Conservation (phyloP, 2,797 vertebrate species). For the Gephyroberyx darwinii region DNA sequence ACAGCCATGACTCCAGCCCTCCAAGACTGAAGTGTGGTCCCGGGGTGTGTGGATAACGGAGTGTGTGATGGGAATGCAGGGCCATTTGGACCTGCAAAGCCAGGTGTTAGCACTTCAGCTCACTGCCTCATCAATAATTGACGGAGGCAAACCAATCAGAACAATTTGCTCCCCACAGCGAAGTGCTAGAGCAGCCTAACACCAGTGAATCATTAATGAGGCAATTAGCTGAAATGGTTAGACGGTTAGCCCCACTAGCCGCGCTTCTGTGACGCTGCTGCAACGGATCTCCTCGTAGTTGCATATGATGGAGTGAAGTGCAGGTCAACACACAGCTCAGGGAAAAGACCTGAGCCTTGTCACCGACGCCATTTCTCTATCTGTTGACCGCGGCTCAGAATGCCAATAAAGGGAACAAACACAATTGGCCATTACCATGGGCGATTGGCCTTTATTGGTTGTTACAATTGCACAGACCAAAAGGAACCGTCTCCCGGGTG, state of each 20-base stretch:
- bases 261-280: conserved; percentile 73
- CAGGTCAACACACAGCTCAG: conserved; percentile 42
- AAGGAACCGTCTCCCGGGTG: conserved; percentile 71
- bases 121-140: conserved; percentile 87
- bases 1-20: conserved; percentile 46
- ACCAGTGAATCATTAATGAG: conserved; percentile 87
- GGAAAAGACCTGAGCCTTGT: conserved; percentile 46
- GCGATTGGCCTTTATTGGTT: conserved; percentile 80
- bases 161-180: conserved; percentile 85
- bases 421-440: conserved; percentile 78
- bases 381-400: conserved; percentile 77
- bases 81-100: conserved; percentile 80
- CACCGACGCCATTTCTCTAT: conserved; percentile 70
- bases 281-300: conserved; percentile 52
- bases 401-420: conserved; percentile 78
- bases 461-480: conserved; percentile 71
- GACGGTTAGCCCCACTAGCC: conserved; percentile 77
- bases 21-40: conserved; percentile 63
- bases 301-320: conserved; percentile 59
- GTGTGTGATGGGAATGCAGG: conserved; percentile 75
- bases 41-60: conserved; percentile 71
- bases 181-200: conserved; percentile 84
- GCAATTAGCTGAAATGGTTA: conserved; percentile 86
- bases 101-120: conserved; percentile 84
- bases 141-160: conserved; percentile 86